Conservation (phyloP, 2,888 invertebrate species). For the Pollenia angustigena region DNA sequence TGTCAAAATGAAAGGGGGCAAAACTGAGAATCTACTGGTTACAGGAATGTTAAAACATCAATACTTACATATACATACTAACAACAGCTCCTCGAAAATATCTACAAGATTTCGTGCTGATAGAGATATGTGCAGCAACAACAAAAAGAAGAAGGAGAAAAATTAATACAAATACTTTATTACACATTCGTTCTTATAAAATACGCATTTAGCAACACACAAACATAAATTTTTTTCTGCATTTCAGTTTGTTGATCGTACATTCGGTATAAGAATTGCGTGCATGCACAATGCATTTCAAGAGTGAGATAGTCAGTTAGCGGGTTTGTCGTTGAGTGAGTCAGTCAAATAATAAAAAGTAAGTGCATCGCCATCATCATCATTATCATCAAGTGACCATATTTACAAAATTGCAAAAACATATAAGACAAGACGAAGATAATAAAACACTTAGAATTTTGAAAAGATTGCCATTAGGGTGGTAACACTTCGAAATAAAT, state of each 20-base stretch:
- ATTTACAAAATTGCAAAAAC: neutral
- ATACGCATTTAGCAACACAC: slow-evolving; percentile 17
- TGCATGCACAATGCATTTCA: slow-evolving; percentile 49
- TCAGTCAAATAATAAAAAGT: slow-evolving; percentile 10
- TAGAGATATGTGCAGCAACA: slow-evolving; percentile 22
- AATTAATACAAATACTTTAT: neutral
- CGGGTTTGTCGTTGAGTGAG: slow-evolving; percentile 33
- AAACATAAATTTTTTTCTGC: slow-evolving; percentile 16
- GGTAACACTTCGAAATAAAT: neutral
- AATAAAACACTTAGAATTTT: neutral
- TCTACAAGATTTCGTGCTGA: slow-evolving; percentile 55
- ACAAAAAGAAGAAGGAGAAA: slow-evolving; percentile 7
- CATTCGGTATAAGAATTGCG: slow-evolving; percentile 57
- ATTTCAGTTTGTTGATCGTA: slow-evolving; percentile 36
- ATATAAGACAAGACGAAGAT: neutral
- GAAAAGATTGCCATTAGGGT: neutral
- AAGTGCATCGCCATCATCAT: neutral
- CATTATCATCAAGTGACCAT: slow-evolving; percentile 24
- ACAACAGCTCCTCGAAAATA: slow-evolving; percentile 8
- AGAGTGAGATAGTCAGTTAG: slow-evolving; percentile 28
- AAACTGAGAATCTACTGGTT: too few species aligned
- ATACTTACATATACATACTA: too few species aligned
- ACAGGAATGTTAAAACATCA: too few species aligned
- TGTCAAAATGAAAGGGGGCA: too few species aligned
- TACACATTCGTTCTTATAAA: slow-evolving; percentile 11